Percentiles rank a stretch among this genome's conserved stretches.
Conservation (phyloP, 2,888 invertebrate species). For the Amphipyra tragopoginis region DNA sequence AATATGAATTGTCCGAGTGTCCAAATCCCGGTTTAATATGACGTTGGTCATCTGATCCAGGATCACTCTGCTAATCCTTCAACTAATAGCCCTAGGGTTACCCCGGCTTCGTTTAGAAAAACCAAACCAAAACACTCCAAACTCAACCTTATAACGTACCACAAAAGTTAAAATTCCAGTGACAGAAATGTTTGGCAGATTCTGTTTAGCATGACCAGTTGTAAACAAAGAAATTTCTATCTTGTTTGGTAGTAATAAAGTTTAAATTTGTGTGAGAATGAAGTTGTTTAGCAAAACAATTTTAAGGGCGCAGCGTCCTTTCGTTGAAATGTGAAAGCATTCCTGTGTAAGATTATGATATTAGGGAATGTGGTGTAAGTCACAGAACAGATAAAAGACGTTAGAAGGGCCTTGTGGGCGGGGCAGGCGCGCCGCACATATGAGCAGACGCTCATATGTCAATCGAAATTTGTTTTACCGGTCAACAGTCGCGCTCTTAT, state of each 20-base stretch:
- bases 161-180: constrained; percentile 14
- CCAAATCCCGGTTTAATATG: constrained; percentile 87
- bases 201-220: constrained; percentile 21
- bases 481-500: too few relatives aligned
- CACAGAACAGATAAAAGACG: too few relatives aligned
- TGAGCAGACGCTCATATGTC: too few relatives aligned
- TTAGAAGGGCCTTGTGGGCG: too few relatives aligned
- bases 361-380: constrained; percentile 78
- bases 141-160: constrained; percentile 35
- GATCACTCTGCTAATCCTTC: constrained; percentile 85
- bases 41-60: constrained; percentile 86
- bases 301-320: constrained; percentile 77
- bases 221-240: constrained; percentile 15
- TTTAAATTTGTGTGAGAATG: constrained; percentile 51
- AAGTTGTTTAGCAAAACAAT: constrained; percentile 69
- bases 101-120: constrained; percentile 63
- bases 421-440: too few relatives aligned
- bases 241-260: constrained; percentile 43
- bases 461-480: too few relatives aligned
- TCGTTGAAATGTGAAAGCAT: constrained; percentile 86
- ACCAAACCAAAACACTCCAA: constrained; percentile 22
- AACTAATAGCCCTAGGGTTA: constrained; percentile 83
- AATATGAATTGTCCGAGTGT: constrained; percentile 81
- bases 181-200: constrained; percentile 27
- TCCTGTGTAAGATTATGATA: constrained; percentile 89